A percentile compares a stretch with the other conserved stretches of the same genome.
Evolutionary conservation across 1,140 invertebrate genomes (phyloP).

Genomic region (Drosophila guanche): DNA sequence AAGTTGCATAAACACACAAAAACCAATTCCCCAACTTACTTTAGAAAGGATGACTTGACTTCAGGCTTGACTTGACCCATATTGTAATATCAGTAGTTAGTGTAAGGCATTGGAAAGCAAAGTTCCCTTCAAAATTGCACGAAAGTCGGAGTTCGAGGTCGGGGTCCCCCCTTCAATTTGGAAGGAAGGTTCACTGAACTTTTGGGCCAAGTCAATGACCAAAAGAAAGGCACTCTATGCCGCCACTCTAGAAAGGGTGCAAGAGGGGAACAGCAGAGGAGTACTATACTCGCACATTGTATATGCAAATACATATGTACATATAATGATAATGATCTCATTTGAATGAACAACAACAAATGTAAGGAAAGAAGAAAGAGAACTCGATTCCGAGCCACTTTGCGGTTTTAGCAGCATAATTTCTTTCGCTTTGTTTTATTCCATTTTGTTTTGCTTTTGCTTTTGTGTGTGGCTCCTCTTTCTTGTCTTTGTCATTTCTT

Average conservation of each 20-base stretch:
- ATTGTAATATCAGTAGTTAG: conserved; percentile 26
- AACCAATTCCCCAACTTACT: conserved; percentile 14
- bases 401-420: conserved; percentile 20
- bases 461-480: conserved; percentile 14
- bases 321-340: conserved; percentile 56
- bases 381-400: conserved; percentile 29
- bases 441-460: conserved; percentile 20
- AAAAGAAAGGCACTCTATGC: conserved; percentile 53
- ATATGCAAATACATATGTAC: conserved; percentile 12
- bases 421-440: conserved; percentile 7
- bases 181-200: conserved; percentile 38
- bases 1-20: neutral
- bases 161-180: conserved; percentile 6
- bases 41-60: conserved; percentile 24
- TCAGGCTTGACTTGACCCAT: conserved; percentile 26
- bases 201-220: conserved; percentile 48
- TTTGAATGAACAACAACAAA: conserved; percentile 32
- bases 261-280: conserved; percentile 3
- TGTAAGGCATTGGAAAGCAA: conserved; percentile 31
- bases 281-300: neutral
- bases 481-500: conserved; percentile 1
- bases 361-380: conserved; percentile 34
- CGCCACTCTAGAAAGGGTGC: conserved; percentile 11
- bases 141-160: conserved; percentile 22
- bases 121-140: conserved; percentile 29